Base-by-base conservation (phyloP, 2,888 invertebrate species). In the Acanthacorydalis orientalis region DNA sequence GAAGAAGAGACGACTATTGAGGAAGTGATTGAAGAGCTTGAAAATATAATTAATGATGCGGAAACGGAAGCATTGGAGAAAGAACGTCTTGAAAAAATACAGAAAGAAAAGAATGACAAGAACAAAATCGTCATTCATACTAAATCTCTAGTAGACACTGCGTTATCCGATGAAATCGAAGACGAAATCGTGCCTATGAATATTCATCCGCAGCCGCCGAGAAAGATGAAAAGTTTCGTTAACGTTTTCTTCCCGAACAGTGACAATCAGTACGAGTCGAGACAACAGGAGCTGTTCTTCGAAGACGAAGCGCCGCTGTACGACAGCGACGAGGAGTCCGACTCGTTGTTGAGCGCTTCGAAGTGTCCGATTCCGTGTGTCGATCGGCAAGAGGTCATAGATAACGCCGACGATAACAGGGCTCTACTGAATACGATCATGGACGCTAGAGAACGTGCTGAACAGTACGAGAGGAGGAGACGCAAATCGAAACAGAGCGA, bases 1-100 rank as follows among this genome's bases (percentile, higher is more conserved):
- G 81, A 82, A 59, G 80, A 80, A 48, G 83, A 85, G 64, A 83
- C 85, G 0, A 87, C 87, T 2, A 87, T 89, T 51, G 87, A 88
- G 56, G 87, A 87, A 64, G 88, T 87, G 2, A 87, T 89, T 57
- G 86, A 86, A 63, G 87, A 88, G 61, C 64, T 89, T 35, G 74
- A 83, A 53, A 87, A 86, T 56, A 87, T 89, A 51, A 85, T 87
- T 1, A 87, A 83, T 59, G 83, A 87, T 56, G 87, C 85, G 1
- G 86, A 88, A 64, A 79, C 82, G 0, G 78, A 82, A 63, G 70
- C 72, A 47, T 72, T 72, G 49, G 65, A 68, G 52, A 72, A 69
- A 54, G 69, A 66, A 46, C 65, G 63, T 50, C 56, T 63, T 41
- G 55, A 52, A 37, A 55, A 58, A 44, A 48, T 51, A 48, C 51